Conservation (phyloP, 2,797 vertebrate species). For the Botia almorhae region DNA sequence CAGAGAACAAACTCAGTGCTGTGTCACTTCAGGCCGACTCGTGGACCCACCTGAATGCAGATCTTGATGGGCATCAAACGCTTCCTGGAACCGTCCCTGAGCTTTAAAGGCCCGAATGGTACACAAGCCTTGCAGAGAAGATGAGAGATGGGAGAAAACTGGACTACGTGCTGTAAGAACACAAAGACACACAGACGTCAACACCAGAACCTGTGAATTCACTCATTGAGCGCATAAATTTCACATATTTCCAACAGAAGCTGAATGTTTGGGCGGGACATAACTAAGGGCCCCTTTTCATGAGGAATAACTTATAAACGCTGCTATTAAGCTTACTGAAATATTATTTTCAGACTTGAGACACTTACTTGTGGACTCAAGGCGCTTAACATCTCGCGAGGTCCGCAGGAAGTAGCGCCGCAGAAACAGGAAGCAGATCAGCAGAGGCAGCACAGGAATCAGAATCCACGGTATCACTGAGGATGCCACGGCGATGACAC, state of each 20-base stretch:
- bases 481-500: constrained; percentile 82
- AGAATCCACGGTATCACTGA: constrained; percentile 86
- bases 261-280: too few relatives aligned
- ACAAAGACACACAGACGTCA: constrained; percentile 6
- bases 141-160: constrained; percentile 92
- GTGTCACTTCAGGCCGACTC: not conserved
- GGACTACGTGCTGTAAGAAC: constrained; percentile 85
- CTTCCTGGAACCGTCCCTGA: constrained; percentile 86
- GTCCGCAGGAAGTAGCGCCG: constrained; percentile 86
- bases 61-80: constrained; percentile 92
- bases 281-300: too few relatives aligned
- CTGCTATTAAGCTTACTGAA: too few relatives aligned
- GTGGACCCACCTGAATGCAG: constrained; percentile 86
- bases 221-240: too few relatives aligned
- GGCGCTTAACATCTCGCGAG: constrained; percentile 86
- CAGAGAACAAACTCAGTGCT: not conserved
- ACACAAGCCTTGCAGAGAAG: constrained; percentile 93
- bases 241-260: too few relatives aligned
- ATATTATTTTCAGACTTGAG: too few relatives aligned
- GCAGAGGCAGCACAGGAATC: constrained; percentile 81
- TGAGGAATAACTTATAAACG: too few relatives aligned
- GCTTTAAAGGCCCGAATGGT: constrained; percentile 91
- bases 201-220: too few relatives aligned
- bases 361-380: constrained; percentile 80
- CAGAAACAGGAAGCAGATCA: constrained; percentile 80